phyloP scores from a whole-genome alignment of 2,797 vertebrate genomes.

The Hoplostethus mediterraneus region DNA sequence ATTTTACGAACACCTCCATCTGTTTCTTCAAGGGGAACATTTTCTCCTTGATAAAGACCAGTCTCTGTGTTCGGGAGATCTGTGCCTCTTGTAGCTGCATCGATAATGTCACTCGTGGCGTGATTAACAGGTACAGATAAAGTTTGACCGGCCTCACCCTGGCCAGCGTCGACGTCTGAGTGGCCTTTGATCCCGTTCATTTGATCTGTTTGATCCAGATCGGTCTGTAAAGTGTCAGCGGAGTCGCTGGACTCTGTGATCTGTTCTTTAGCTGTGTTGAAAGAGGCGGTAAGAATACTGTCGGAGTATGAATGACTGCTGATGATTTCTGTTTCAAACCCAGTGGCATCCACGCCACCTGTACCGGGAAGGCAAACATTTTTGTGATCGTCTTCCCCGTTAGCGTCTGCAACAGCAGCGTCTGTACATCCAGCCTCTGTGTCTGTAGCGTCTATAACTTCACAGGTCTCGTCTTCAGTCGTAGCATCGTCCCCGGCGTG shows the following conservation, averaged over 20 bases:
- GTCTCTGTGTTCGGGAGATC: slow-evolving; percentile 28
- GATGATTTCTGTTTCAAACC: slow-evolving; percentile 40
- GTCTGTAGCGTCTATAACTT: slow-evolving; percentile 18
- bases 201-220: slow-evolving; percentile 36
- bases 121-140: neutral
- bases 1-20: neutral
- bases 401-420: slow-evolving; percentile 18
- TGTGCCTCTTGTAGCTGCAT: neutral
- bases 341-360: slow-evolving; percentile 35
- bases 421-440: slow-evolving; percentile 14
- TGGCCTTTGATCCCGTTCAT: neutral
- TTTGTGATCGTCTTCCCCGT: slow-evolving; percentile 14
- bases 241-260: slow-evolving; percentile 75
- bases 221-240: slow-evolving; percentile 62
- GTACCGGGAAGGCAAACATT: slow-evolving; percentile 16
- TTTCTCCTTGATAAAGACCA: slow-evolving; percentile 42
- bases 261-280: slow-evolving; percentile 75
- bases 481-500: neutral
- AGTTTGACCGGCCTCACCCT: slow-evolving; percentile 24
- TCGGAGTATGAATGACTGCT: slow-evolving; percentile 65
- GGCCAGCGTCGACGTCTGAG: slow-evolving; percentile 40
- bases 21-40: slow-evolving; percentile 19
- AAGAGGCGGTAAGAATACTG: slow-evolving; percentile 66
- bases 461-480: slow-evolving; percentile 23
- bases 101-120: slow-evolving; percentile 13